phyloP scores from a whole-genome alignment of 2,888 invertebrate genomes.

The Corbicula japonica region DNA sequence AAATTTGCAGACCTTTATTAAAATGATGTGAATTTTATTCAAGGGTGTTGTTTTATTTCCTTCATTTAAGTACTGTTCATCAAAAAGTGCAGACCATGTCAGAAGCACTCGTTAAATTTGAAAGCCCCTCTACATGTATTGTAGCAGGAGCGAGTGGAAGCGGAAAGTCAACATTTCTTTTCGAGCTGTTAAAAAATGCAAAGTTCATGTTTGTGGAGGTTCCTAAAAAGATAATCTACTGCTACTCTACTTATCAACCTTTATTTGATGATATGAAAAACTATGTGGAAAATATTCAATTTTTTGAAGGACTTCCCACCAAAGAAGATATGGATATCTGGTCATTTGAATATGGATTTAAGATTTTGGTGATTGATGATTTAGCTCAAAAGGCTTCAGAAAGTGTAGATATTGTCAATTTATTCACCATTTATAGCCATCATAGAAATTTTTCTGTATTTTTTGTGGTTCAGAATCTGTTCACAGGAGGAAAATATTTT shows the following conservation, averaged over 20 bases:
- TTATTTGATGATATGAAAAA: constrained; percentile 50
- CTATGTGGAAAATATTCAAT: constrained; percentile 30
- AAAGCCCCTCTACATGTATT: constrained; percentile 54
- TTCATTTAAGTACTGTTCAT: constrained; percentile 3
- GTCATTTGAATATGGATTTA: constrained; percentile 45
- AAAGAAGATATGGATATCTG: constrained; percentile 59
- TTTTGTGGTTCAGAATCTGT: constrained; percentile 63
- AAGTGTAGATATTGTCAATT: constrained; percentile 52
- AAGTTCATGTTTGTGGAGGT: constrained; percentile 37
- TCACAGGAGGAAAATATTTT: constrained; percentile 61
- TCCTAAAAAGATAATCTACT: constrained; percentile 44
- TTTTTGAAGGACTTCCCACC: constrained; percentile 53
- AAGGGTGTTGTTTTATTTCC: background rate
- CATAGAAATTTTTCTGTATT: constrained; percentile 60
- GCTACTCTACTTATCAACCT: constrained; percentile 45
- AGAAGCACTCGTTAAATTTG: constrained; percentile 47
- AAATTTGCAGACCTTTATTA: constrained; percentile 42
- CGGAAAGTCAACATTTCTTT: constrained; percentile 51
- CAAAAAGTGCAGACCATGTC: constrained; percentile 10
- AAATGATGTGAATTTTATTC: constrained; percentile 30
- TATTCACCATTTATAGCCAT: constrained; percentile 56
- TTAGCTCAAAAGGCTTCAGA: constrained; percentile 49
- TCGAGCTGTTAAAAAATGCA: constrained; percentile 41
- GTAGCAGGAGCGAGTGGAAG: constrained; percentile 47
- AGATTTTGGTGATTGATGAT: constrained; percentile 61